Conservation (phyloP, 2,888 invertebrate species). For the Lasioglossum oenotherae region DNA sequence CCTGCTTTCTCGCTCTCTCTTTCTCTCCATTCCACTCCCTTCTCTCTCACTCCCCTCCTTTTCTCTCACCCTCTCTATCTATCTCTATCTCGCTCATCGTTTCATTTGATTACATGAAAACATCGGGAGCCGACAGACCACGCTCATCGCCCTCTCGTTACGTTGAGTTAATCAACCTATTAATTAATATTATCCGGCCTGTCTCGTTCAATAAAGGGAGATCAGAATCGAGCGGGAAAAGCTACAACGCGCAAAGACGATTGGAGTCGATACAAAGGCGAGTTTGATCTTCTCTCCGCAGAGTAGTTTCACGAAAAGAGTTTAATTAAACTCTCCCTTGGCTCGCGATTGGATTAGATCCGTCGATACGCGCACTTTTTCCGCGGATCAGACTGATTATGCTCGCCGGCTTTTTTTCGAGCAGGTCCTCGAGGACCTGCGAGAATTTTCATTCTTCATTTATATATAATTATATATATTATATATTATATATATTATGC, state of each 20-base stretch:
- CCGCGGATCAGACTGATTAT: conserved; percentile 24
- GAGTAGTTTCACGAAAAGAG: conserved; percentile 7
- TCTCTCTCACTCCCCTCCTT: conserved; percentile 60
- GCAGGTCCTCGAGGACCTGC: not conserved
- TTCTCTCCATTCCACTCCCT: not conserved
- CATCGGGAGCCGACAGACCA: conserved; percentile 38
- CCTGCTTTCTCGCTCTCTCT: conserved; percentile 41
- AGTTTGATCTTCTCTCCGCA: not conserved
- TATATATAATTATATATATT: too few relatives aligned
- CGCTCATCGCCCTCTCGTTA: conserved; percentile 43
- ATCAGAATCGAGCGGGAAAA: conserved; percentile 23
- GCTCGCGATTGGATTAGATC: conserved; percentile 44
- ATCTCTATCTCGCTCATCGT: conserved; percentile 56
- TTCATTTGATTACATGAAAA: conserved; percentile 76
- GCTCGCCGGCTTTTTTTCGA: not conserved
- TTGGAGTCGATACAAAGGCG: conserved; percentile 38
- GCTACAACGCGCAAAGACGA: conserved; percentile 8
- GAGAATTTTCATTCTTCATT: not conserved
- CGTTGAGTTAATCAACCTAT: conserved; percentile 63
- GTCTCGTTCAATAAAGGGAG: conserved; percentile 19
- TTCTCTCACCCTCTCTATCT: conserved; percentile 15
- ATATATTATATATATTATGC: too few relatives aligned
- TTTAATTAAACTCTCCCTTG: conserved; percentile 34
- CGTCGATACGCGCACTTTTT: conserved; percentile 12
- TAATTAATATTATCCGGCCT: conserved; percentile 64